Percentiles rank a stretch among this genome's conserved stretches.
These are phyloP conservation scores for Trichonephila clavipes DNA, from an alignment of 1,140 invertebrate genomes.

Conservation along the genomic window DNA sequence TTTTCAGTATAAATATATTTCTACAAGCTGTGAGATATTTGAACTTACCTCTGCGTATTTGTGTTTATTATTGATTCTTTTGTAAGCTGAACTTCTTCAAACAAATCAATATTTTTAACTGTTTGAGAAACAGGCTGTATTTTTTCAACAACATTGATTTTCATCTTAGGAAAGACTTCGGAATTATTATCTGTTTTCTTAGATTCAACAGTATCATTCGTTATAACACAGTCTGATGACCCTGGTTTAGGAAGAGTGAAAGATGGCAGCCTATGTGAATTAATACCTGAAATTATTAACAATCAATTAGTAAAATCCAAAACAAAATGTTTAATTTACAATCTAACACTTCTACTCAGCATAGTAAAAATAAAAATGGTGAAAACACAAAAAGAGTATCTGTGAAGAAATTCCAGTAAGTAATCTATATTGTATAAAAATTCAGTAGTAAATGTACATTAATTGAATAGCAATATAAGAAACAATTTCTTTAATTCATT, in stretches of 20 bases:
- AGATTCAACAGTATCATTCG: neutral
- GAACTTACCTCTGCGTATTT: neutral
- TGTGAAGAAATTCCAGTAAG: too few species aligned
- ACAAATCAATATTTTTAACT: conserved; percentile 49
- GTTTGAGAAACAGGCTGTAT: neutral
- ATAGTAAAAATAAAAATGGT: too few species aligned
- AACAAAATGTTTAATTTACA: too few species aligned
- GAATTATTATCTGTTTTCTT: neutral
- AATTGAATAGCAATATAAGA: too few species aligned
- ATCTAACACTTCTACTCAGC: too few species aligned
- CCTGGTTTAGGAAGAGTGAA: conserved; percentile 27
- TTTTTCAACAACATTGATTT: neutral
- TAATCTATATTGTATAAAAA: too few species aligned
- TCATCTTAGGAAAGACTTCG: conserved; percentile 70
- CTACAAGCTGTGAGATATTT: neutral
- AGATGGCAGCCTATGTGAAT: conserved; percentile 57
- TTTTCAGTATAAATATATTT: too few species aligned
- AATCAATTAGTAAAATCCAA: neutral
- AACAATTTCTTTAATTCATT: too few species aligned
- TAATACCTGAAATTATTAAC: conserved; percentile 41
- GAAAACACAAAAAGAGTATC: too few species aligned
- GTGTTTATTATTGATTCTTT: neutral
- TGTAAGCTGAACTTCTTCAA: conserved; percentile 54
- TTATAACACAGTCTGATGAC: neutral
- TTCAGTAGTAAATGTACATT: too few species aligned